Evolutionary conservation across 2,113 vertebrate genomes (phyloP), one percentile per base, ranked within the genome.

Genomic region (Recurvirostra avosetta): DNA sequence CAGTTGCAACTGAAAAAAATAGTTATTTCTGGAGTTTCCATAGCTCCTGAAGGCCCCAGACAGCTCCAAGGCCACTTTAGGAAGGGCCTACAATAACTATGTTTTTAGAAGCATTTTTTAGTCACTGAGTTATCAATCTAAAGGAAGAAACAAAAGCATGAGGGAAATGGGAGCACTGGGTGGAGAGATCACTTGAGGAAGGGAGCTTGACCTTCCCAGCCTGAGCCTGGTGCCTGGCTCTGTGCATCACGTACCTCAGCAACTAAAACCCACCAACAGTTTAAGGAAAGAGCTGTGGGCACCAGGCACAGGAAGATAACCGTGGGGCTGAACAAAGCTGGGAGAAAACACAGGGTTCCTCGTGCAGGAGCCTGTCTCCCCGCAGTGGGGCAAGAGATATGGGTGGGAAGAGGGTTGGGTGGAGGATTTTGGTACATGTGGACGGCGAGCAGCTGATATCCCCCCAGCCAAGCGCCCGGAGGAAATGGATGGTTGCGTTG

Each of bases 181-280:
- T 56, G 26, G 11, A 92, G 40, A 50, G 6, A 79, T 13, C 12
- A 11, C 8, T 27, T 62, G 22, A 58, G 36, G 30, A 58, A 47
- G 26, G 71, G 53, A 70, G 9, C 16, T 43, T 62, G 7, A n/a
- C 14, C 23, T 72, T 76, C 20, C 29, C 58, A 79, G 27, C 6
- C 25, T 26, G 22, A 47, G n/a, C 16, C 34, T 4, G 1, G 12
- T 29, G 9, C 7, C 20, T 12, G 29, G 22, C 29, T 84, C 49
- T 70, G 0, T 36, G 11, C 43, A 43, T 49, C 21, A 12, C 0
- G 2, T 0, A 2, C 5, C 66, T 74, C 0, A 0, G 25, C 30
- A 83, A 36, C 18, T 41, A 43, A 80, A 92, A 9, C 5, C 3
- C 15, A 38, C 15, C 53, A 70, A 36, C 0, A 2, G 7, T 23